Percentiles rank a stretch among this genome's conserved stretches.
These are phyloP conservation scores for Meta bourneti DNA, from an alignment of 2,888 invertebrate genomes.

Conservation along the genomic window DNA sequence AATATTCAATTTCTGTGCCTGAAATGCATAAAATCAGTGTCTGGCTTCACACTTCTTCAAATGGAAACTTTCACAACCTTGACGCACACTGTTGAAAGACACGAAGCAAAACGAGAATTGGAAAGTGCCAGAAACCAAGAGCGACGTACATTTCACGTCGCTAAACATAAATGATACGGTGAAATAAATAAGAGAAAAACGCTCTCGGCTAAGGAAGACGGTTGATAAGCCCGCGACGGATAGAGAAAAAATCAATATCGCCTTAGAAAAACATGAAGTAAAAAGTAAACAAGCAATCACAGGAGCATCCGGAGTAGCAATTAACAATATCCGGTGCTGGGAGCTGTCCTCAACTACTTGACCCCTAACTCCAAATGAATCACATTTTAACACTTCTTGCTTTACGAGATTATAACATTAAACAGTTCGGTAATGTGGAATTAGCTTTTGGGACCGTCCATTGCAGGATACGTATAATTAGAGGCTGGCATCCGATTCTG, in stretches of 20 bases:
- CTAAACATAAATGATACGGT: no score
- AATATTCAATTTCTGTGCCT: no score
- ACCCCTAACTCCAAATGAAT: slow-evolving; percentile 49
- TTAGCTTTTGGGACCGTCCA: not conserved
- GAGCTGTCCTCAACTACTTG: slow-evolving; percentile 58
- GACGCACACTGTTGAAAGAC: no score
- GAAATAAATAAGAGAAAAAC: no score
- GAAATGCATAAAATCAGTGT: no score
- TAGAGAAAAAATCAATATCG: slow-evolving; percentile 36
- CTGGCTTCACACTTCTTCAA: no score
- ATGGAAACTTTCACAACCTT: no score
- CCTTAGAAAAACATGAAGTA: slow-evolving; percentile 25
- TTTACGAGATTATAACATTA: not conserved
- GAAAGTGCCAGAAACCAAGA: no score
- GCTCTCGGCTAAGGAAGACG: slow-evolving; percentile 64
- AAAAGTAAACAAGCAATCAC: slow-evolving; percentile 1
- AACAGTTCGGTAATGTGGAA: slow-evolving; percentile 6
- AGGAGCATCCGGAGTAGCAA: slow-evolving; percentile 71
- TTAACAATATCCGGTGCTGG: slow-evolving; percentile 71
- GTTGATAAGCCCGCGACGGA: slow-evolving; percentile 31
- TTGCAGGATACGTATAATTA: not conserved
- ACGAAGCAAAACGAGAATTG: no score
- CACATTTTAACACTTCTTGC: slow-evolving; percentile 29
- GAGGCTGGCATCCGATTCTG: not conserved
- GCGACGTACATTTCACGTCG: no score